Percentiles rank a stretch among this genome's conserved stretches.
Evolutionary conservation across 2,888 invertebrate genomes (phyloP).

Genomic region (Melolontha melolontha): DNA sequence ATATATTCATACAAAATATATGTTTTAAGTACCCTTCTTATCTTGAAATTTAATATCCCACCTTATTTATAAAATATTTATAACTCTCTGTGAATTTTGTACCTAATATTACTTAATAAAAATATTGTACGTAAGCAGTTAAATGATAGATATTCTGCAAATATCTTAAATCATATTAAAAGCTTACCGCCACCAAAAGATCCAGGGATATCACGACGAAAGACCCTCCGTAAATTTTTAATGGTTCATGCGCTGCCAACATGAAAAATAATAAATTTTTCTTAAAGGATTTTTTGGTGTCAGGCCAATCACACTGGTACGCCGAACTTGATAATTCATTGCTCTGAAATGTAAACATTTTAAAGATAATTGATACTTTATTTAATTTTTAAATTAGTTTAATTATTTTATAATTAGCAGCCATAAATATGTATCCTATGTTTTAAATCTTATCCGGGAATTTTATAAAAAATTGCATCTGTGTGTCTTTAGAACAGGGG

Average conservation of each 20-base stretch:
- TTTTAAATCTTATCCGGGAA: no score
- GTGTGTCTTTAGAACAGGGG: no score
- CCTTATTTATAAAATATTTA: no score
- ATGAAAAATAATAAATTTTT: slow-evolving; percentile 66
- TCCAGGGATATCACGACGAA: slow-evolving; percentile 68
- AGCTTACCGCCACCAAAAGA: slow-evolving; percentile 68
- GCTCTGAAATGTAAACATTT: slow-evolving; percentile 61
- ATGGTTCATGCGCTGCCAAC: slow-evolving; percentile 66
- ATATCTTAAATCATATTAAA: background rate
- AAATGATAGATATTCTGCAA: no score
- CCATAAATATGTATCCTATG: no score
- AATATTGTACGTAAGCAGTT: no score
- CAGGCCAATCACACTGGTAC: slow-evolving; percentile 64
- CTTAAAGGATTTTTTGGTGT: slow-evolving; percentile 61
- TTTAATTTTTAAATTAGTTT: no score
- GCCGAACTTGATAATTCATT: slow-evolving; percentile 62
- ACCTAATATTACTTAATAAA: no score
- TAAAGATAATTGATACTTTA: background rate
- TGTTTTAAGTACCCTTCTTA: background rate
- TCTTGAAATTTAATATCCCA: no score
- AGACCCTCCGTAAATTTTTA: slow-evolving; percentile 66
- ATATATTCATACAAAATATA: background rate
- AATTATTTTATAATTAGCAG: no score
- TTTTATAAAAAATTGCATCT: no score
- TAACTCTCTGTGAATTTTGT: no score